phyloP scores from a whole-genome alignment of 2,113 vertebrate species.

The Crotalus helleri region DNA sequence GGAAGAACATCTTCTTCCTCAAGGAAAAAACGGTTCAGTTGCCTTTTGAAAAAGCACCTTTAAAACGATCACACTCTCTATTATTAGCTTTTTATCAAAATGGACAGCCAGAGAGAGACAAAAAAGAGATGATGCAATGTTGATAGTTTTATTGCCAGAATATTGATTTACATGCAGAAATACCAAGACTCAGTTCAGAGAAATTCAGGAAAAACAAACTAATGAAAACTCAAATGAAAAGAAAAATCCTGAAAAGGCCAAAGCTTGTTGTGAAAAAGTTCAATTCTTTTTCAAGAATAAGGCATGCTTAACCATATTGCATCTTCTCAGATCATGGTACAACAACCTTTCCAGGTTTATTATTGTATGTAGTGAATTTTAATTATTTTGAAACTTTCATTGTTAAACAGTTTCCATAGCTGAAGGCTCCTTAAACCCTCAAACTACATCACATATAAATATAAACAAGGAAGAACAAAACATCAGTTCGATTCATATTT shows the following conservation, averaged over 20 bases:
- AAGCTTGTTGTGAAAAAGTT: background rate
- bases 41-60: background rate
- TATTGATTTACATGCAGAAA: background rate
- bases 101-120: background rate
- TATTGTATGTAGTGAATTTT: background rate
- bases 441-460: background rate
- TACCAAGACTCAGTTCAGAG: background rate
- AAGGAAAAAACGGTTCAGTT: background rate
- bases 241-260: background rate
- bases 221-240: background rate
- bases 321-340: background rate
- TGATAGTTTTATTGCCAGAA: background rate
- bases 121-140: background rate
- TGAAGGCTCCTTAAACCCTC: background rate
- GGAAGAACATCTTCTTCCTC: no score
- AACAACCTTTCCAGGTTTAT: background rate
- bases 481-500: background rate
- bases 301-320: background rate
- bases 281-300: background rate
- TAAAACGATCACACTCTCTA: background rate
- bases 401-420: background rate
- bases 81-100: background rate
- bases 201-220: background rate
- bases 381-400: background rate
- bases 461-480: background rate